phyloP scores from a whole-genome alignment of 2,113 vertebrate genomes.

The Alosa alosa region DNA sequence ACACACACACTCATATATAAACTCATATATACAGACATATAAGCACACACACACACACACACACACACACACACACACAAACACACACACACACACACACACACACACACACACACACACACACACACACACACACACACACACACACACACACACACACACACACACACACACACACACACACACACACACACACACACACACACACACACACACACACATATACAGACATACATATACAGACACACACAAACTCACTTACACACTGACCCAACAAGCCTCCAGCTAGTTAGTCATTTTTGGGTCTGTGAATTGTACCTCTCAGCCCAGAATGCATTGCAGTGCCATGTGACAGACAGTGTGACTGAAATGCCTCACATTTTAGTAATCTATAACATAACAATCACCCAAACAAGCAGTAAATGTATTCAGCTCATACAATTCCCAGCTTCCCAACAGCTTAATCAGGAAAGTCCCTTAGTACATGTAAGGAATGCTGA shows the following conservation, averaged over 20 bases:
- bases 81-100: neutral
- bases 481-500: neutral
- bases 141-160: too few species aligned
- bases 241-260: too few species aligned
- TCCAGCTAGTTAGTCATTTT: neutral
- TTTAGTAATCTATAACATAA: neutral
- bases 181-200: too few species aligned
- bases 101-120: too few species aligned
- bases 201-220: too few species aligned
- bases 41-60: neutral
- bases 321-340: conserved; percentile 42
- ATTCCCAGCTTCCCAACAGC: neutral
- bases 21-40: conserved; percentile 24
- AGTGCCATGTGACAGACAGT: conserved; percentile 59
- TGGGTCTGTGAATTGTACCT: conserved; percentile 59
- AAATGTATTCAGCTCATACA: neutral
- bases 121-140: too few species aligned
- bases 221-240: too few species aligned
- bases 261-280: too few species aligned
- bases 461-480: neutral
- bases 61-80: neutral
- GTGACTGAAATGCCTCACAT: neutral
- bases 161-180: too few species aligned
- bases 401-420: neutral
- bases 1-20: conserved; percentile 37